These are phyloP conservation scores for Loriculus beryllinus DNA, from an alignment of 2,797 vertebrate species.

Conservation along the genomic window DNA sequence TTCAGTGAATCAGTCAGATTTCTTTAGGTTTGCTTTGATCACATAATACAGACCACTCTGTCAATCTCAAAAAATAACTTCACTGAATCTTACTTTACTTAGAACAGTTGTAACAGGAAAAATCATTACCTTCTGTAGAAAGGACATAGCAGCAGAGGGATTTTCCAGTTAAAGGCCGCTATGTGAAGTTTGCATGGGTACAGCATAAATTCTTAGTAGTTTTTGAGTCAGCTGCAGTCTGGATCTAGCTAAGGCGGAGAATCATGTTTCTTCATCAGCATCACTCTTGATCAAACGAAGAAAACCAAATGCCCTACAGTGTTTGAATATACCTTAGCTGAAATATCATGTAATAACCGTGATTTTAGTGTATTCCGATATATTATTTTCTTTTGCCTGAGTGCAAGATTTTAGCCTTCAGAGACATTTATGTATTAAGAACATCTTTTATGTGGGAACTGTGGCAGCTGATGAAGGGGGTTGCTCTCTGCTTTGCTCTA, in stretches of 20 bases:
- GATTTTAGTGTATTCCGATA: not conserved
- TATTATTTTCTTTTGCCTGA: not conserved
- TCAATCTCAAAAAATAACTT: not conserved
- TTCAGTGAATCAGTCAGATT: not conserved
- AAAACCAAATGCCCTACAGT: not conserved
- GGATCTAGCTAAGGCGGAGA: not conserved
- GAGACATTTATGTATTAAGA: not conserved
- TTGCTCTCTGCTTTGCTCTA: not conserved
- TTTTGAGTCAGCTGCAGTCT: not conserved
- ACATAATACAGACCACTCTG: not conserved
- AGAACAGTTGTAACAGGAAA: not conserved
- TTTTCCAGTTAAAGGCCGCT: not conserved
- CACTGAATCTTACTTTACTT: not conserved
- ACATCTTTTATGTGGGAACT: not conserved
- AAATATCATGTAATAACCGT: not conserved
- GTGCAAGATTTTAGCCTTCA: not conserved
- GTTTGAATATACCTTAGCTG: not conserved
- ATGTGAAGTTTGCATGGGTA: not conserved
- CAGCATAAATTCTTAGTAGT: not conserved
- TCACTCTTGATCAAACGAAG: not conserved
- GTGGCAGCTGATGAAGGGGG: not conserved
- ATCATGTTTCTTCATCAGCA: not conserved
- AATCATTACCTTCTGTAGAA: not conserved
- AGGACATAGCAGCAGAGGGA: not conserved
- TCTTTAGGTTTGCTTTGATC: not conserved